Evolutionary conservation across 1,140 invertebrate species (phyloP).

Genomic region (Vollenhovia emeryi): DNA sequence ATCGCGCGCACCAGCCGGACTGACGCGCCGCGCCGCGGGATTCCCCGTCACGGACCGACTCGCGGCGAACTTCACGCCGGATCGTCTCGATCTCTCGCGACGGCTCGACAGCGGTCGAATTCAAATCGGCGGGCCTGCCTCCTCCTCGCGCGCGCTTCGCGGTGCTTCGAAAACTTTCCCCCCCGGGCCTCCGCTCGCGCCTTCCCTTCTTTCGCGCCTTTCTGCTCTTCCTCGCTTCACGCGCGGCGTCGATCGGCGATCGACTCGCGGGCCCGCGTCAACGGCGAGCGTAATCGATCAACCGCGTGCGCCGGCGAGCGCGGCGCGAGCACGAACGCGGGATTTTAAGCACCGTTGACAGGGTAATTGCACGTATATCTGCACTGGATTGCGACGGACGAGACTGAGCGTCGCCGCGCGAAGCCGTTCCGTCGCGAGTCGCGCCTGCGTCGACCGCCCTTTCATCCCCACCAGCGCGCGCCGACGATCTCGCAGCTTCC

Average conservation of each 20-base stretch:
- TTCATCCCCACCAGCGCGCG: slow-evolving; percentile 54
- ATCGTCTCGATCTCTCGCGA: slow-evolving; percentile 8
- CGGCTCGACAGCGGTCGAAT: slow-evolving; percentile 4
- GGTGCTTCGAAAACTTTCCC: slow-evolving; percentile 26
- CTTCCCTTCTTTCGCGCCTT: neutral
- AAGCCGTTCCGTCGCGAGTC: slow-evolving; percentile 71
- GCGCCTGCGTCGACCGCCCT: slow-evolving; percentile 74
- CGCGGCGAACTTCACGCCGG: neutral
- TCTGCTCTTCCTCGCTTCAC: neutral
- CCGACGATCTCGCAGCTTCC: slow-evolving; percentile 18
- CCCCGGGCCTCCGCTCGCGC: neutral
- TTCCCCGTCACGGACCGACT: neutral
- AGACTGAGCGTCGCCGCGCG: slow-evolving; percentile 82
- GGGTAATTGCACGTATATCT: slow-evolving; percentile 81
- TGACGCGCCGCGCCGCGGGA: neutral
- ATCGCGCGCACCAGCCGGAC: neutral
- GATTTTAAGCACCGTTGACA: slow-evolving; percentile 78
- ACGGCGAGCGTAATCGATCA: slow-evolving; percentile 62
- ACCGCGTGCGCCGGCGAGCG: slow-evolving; percentile 11
- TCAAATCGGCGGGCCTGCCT: neutral
- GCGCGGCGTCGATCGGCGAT: slow-evolving; percentile 19
- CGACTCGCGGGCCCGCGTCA: slow-evolving; percentile 28
- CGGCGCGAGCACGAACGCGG: slow-evolving; percentile 54
- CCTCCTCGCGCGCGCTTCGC: slow-evolving; percentile 17
- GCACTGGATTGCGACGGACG: slow-evolving; percentile 80